Evolutionary conservation across 2,797 vertebrate species (phyloP).

Genomic region (Eulemur coronatus): DNA sequence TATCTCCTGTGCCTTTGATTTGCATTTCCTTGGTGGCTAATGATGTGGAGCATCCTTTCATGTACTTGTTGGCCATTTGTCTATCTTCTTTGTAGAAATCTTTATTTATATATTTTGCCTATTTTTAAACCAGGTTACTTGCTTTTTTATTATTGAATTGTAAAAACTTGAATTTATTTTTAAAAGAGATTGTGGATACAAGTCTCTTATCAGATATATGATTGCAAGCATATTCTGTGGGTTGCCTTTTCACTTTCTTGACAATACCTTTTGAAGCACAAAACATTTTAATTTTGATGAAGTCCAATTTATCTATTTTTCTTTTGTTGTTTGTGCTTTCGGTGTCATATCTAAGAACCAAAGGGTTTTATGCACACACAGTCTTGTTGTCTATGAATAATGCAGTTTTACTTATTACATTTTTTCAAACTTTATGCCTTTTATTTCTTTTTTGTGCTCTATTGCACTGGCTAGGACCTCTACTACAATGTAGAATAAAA

Average conservation of each 20-base stretch:
- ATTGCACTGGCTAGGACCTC: background rate
- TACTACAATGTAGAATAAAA: background rate
- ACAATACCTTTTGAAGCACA: background rate
- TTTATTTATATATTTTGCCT: background rate
- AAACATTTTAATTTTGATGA: background rate
- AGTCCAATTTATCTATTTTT: background rate
- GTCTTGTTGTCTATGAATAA: background rate
- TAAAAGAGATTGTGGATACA: background rate
- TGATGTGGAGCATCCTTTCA: background rate
- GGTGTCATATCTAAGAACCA: background rate
- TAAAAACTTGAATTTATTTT: background rate
- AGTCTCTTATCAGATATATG: background rate
- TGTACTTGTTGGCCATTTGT: background rate
- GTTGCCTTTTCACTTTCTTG: background rate
- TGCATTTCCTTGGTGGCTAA: background rate
- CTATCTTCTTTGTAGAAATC: background rate
- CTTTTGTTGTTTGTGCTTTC: background rate
- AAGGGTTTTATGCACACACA: background rate
- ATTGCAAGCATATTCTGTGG: background rate
- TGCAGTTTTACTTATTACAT: background rate
- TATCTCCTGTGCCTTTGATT: background rate
- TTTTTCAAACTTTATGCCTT: background rate
- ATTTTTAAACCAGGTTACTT: background rate
- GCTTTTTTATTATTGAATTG: background rate
- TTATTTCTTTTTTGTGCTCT: background rate